Base-by-base conservation (phyloP, 2,888 invertebrate genomes). In the Calameuta pallipes region DNA sequence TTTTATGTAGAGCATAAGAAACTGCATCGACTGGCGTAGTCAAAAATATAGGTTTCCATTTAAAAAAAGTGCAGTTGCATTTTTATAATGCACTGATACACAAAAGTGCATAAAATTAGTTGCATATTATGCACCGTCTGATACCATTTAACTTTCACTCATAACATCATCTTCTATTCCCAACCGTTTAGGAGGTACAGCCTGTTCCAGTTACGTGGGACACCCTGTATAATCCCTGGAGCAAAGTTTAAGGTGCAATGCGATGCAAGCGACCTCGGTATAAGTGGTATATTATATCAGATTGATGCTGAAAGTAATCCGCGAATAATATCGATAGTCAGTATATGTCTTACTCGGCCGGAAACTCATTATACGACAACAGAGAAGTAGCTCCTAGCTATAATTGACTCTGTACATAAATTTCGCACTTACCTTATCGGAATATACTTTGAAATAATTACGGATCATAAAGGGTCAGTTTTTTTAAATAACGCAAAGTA, bases 391-490 rank as follows among this genome's bases (percentile, higher is more conserved):
- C 78, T 85, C 1, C 80, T 82, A 15, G 85, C 85, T 0, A 78
- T 87, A 3, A 80, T 88, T 0, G 85, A 79, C 73, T 77, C 83
- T 12, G 41, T 88, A 0, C 76, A 70, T 2, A 85, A 86, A 75
- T 85, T 87, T 79, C 83, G 85, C 56, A 82, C 82, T 3, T 86
- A 86, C 76, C 75, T 87, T 2, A 76, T 85, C 4, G 86, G 85
- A 0, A 76, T 73, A 9, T 33, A 71, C 4, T 80, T 89, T 1
- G 80, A 83, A 1, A 81, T 89, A 3, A 77, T 82, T n/a, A 87
- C 84, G 0, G 87, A 87, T 71, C 85, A 86, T 75, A 82, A 83
- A n/a, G 81, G 83, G 0, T 73, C 88, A 1, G 83, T 79, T 0
- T 89, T 88, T 78, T 70, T 89, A 11, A 76, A 79, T n/a, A 78